Percentiles rank a stretch among this genome's conserved stretches.
Conservation (phyloP, 1,140 invertebrate genomes). For the Scaptomyza hsui region DNA sequence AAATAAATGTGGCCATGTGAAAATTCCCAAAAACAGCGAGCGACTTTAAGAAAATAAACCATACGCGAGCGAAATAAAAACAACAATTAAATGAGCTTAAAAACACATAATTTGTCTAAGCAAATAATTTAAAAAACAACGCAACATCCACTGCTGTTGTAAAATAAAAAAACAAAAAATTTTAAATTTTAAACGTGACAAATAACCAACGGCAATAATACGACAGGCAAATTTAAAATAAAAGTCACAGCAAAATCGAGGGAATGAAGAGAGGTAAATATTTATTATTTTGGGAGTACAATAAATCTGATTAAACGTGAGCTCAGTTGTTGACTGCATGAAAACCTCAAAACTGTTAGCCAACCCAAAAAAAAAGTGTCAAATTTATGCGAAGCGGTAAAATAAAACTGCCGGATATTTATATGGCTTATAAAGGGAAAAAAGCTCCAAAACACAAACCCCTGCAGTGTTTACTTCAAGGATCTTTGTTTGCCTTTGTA, state of each 20-base stretch:
- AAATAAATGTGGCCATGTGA: background rate
- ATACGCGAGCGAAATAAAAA: background rate
- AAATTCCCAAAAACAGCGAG: slow-evolving; percentile 2
- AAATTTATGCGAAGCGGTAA: slow-evolving; percentile 73
- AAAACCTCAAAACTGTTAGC: slow-evolving; percentile 45
- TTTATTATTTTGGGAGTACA: slow-evolving; percentile 47
- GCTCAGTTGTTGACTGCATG: slow-evolving; percentile 33
- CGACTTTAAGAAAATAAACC: slow-evolving; percentile 15
- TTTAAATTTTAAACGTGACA: background rate
- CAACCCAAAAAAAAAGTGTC: slow-evolving; percentile 57
- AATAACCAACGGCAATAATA: background rate
- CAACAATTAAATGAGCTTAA: slow-evolving; percentile 13
- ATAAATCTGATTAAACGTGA: slow-evolving; percentile 61
- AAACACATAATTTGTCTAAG: slow-evolving; percentile 11
- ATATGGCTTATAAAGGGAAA: slow-evolving; percentile 57
- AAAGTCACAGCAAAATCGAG: slow-evolving; percentile 6
- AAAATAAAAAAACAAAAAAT: background rate
- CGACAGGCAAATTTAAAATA: slow-evolving; percentile 1
- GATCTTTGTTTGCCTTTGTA: slow-evolving; percentile 59
- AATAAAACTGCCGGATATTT: slow-evolving; percentile 68
- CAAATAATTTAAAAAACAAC: slow-evolving; percentile 3
- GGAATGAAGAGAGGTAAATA: slow-evolving; percentile 54
- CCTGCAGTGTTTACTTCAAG: slow-evolving; percentile 47
- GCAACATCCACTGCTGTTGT: background rate
- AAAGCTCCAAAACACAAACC: slow-evolving; percentile 10